phyloP scores from a whole-genome alignment of 2,797 vertebrate genomes.

The Odontamblyopus lacepedii region DNA sequence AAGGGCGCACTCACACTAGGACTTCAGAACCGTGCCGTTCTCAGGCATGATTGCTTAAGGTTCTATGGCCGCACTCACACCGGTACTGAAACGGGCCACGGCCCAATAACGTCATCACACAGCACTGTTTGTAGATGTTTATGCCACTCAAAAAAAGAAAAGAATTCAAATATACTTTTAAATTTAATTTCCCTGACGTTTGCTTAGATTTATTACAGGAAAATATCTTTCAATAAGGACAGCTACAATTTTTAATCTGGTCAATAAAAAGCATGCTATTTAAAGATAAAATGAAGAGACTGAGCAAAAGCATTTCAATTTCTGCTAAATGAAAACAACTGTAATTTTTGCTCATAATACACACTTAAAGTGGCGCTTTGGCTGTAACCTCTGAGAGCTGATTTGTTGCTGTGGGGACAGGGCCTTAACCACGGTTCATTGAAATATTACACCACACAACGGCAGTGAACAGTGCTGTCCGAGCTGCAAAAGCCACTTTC shows the following conservation, averaged over 20 bases:
- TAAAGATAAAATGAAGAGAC: background rate
- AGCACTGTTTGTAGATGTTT: too few relatives aligned
- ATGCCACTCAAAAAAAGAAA: too few relatives aligned
- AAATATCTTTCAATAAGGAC: background rate
- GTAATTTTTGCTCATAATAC: background rate
- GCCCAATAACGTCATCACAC: too few relatives aligned
- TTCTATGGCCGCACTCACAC: too few relatives aligned
- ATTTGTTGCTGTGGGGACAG: slow-evolving; percentile 19
- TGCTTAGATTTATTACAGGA: background rate
- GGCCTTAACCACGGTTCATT: slow-evolving; percentile 43
- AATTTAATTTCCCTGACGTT: background rate
- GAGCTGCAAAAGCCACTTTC: slow-evolving; percentile 26
- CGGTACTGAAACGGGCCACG: too few relatives aligned
- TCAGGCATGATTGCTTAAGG: too few relatives aligned
- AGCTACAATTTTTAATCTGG: background rate
- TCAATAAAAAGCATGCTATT: background rate
- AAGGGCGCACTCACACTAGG: too few relatives aligned
- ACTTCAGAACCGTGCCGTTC: too few relatives aligned
- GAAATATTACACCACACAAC: slow-evolving; percentile 44
- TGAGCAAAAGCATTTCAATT: slow-evolving; percentile 13
- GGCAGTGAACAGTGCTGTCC: slow-evolving; percentile 23
- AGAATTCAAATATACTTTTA: background rate
- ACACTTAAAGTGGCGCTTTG: background rate
- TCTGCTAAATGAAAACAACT: slow-evolving; percentile 23
- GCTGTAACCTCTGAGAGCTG: slow-evolving; percentile 14